Conservation (phyloP, 2,888 invertebrate species). For the Hirtodrosophila histrioides region DNA sequence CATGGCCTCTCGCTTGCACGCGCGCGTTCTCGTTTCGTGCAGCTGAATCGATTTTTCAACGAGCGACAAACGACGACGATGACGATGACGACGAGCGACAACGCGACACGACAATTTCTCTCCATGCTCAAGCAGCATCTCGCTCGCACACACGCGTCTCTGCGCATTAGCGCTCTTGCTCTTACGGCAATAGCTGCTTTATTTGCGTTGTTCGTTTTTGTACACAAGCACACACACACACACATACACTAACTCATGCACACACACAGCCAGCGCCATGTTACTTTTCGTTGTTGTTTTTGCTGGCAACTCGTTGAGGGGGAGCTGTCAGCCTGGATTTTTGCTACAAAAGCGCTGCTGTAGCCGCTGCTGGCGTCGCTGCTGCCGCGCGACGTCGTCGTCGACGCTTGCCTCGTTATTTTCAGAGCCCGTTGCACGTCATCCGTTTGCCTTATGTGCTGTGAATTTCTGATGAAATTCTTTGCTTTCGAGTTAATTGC, state of each 20-base stretch:
- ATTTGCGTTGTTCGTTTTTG: slow-evolving; percentile 64
- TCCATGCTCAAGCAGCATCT: slow-evolving; percentile 50
- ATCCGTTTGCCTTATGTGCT: slow-evolving; percentile 71
- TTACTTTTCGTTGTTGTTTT: slow-evolving; percentile 73
- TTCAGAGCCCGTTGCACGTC: slow-evolving; percentile 71
- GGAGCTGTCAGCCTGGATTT: slow-evolving; percentile 80
- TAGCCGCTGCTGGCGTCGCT: slow-evolving; percentile 42
- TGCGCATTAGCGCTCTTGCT: slow-evolving; percentile 32
- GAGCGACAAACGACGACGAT: slow-evolving; percentile 51
- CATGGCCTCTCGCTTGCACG: slow-evolving; percentile 47
- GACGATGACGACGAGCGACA: slow-evolving; percentile 35
- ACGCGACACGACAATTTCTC: slow-evolving; percentile 75
- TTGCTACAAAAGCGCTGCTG: slow-evolving; percentile 65
- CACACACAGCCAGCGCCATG: slow-evolving; percentile 64
- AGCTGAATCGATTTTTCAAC: slow-evolving; percentile 77
- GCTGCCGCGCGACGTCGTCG: slow-evolving; percentile 36
- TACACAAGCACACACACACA: slow-evolving; percentile 32
- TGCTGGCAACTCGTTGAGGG: slow-evolving; percentile 57
- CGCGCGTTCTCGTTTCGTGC: slow-evolving; percentile 62
- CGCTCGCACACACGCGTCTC: slow-evolving; percentile 26
- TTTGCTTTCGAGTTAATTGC: slow-evolving; percentile 80
- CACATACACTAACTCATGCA: slow-evolving; percentile 11
- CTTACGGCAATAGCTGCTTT: slow-evolving; percentile 32
- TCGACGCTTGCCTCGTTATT: slow-evolving; percentile 51
- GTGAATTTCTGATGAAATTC: slow-evolving; percentile 82